Percentiles rank a stretch among this genome's conserved stretches.
Conservation (phyloP, 2,113 vertebrate genomes). For the Glaucidium brasilianum region DNA sequence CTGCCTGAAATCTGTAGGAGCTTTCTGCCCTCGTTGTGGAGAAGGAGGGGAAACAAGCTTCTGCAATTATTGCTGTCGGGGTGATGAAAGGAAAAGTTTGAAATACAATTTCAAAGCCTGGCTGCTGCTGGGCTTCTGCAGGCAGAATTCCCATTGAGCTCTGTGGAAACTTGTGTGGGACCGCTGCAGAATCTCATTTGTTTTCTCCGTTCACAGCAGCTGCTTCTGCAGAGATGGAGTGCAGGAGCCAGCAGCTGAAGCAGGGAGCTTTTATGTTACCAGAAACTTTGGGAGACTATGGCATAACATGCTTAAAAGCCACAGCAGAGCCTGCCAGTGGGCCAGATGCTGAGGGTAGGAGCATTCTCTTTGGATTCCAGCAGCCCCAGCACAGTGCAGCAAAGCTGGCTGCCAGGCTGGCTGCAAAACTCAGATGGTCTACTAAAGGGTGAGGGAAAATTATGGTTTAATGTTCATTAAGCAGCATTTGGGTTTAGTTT, state of each 20-base stretch:
- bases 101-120: neutral
- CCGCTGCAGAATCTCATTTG: conserved; percentile 31
- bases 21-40: neutral
- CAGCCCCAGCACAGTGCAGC: neutral
- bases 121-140: conserved; percentile 38
- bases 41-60: neutral
- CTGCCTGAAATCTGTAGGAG: neutral
- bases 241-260: neutral
- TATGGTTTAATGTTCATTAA: accelerated
- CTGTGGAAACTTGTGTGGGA: conserved; percentile 2
- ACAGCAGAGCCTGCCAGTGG: neutral
- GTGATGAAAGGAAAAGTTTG: conserved; percentile 29
- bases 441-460: neutral
- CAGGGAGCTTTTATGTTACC: neutral
- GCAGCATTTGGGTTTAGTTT: neutral
- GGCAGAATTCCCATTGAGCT: conserved; percentile 16
- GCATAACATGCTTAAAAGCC: neutral
- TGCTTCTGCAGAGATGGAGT: neutral
- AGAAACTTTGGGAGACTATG: neutral
- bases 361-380: neutral
- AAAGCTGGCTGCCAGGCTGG: neutral
- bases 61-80: neutral
- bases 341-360: neutral
- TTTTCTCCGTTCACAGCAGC: neutral
- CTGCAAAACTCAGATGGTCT: neutral